These are phyloP conservation scores for Rhea pennata DNA, from an alignment of 2,113 vertebrate genomes.

Conservation along the genomic window DNA sequence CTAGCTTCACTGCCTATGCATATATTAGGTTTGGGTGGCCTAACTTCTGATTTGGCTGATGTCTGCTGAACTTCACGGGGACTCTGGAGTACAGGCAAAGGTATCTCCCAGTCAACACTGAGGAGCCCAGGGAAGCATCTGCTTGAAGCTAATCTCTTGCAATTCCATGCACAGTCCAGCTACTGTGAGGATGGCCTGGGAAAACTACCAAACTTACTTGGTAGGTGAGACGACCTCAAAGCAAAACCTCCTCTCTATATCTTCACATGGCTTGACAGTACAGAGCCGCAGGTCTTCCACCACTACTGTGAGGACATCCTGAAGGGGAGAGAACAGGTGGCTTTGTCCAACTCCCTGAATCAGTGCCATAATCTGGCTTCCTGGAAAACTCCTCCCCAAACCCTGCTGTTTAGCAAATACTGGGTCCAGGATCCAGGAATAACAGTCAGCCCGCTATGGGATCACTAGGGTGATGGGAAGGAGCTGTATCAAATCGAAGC, in stretches of 20 bases:
- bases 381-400: neutral
- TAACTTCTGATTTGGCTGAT: neutral
- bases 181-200: neutral
- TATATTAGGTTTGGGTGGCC: rapidly evolving
- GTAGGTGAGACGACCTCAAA: constrained; percentile 96
- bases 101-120: neutral
- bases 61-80: neutral
- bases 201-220: constrained; percentile 83
- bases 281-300: constrained; percentile 96
- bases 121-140: neutral
- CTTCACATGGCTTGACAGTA: constrained; percentile 94
- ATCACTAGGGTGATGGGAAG: neutral
- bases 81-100: neutral
- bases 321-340: neutral
- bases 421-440: neutral
- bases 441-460: neutral
- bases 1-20: neutral
- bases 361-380: neutral
- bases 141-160: neutral
- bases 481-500: neutral
- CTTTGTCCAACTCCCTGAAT: neutral
- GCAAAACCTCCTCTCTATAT: constrained; percentile 97
- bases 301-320: constrained; percentile 95
- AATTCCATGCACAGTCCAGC: neutral
- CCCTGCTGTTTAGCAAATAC: neutral